These are phyloP conservation scores for Euleptes europaea DNA, from an alignment of 2,113 vertebrate species.

Conservation along the genomic window DNA sequence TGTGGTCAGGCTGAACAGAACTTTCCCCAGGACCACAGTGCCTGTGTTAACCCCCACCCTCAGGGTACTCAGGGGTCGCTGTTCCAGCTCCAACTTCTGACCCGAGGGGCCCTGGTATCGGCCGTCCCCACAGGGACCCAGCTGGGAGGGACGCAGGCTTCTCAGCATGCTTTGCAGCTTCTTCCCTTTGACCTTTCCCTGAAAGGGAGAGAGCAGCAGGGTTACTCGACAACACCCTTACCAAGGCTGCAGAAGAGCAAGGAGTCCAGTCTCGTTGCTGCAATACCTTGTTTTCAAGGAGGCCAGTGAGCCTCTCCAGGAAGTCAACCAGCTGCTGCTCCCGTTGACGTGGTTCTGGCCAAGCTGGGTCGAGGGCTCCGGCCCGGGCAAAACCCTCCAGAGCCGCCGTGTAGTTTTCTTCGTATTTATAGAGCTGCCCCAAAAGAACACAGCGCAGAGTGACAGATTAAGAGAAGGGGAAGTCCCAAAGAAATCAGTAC, in stretches of 20 bases:
- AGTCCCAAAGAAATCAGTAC: not conserved
- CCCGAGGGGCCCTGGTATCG: slow-evolving; percentile 79
- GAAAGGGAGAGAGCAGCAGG: not conserved
- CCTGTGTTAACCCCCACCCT: slow-evolving; percentile 78
- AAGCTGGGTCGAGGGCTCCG: slow-evolving; percentile 82
- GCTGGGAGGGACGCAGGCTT: slow-evolving; percentile 74
- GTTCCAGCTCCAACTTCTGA: slow-evolving; percentile 76
- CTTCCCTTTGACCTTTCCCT: slow-evolving; percentile 90
- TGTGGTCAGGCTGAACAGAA: slow-evolving; percentile 89
- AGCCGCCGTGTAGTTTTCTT: slow-evolving; percentile 87
- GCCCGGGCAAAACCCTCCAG: slow-evolving; percentile 83
- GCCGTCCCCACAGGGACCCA: slow-evolving; percentile 84
- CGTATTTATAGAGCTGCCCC: slow-evolving; percentile 85
- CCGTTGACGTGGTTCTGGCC: slow-evolving; percentile 78
- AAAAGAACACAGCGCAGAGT: not conserved
- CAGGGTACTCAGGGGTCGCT: slow-evolving; percentile 71
- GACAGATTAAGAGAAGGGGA: not conserved
- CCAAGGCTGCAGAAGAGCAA: not conserved
- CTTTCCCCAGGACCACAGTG: slow-evolving; percentile 85
- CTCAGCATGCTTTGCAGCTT: slow-evolving; percentile 85
- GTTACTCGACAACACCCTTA: no score
- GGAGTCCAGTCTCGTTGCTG: not conserved
- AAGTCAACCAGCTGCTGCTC: slow-evolving; percentile 85
- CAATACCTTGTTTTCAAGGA: slow-evolving; percentile 84
- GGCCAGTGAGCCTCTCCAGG: slow-evolving; percentile 77